Percentiles rank a stretch among this genome's conserved stretches.
Evolutionary conservation across 2,888 invertebrate species (phyloP).

Genomic region (Timema cristinae): DNA sequence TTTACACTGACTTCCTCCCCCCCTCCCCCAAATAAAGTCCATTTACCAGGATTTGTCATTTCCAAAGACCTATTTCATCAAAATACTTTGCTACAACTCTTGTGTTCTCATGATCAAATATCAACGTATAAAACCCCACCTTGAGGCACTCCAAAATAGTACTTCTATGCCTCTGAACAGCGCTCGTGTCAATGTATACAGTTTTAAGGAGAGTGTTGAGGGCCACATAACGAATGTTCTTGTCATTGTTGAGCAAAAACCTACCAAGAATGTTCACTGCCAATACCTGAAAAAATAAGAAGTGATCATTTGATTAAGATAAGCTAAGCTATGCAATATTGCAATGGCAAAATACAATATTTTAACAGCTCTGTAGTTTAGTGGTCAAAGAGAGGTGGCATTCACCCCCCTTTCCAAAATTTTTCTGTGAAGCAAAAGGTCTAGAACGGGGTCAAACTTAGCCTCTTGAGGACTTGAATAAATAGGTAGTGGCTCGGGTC

Average conservation of each 20-base stretch:
- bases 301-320: no score
- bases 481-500: not conserved
- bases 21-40: no score
- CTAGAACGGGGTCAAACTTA: no score
- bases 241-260: constrained; percentile 97
- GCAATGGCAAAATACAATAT: constrained; percentile 8
- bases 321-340: constrained; percentile 3
- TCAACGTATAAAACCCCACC: constrained; percentile 45
- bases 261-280: constrained; percentile 98
- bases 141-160: constrained; percentile 96
- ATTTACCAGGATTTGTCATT: no score
- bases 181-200: constrained; percentile 94
- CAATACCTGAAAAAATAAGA: constrained; percentile 57
- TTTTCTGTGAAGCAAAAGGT: no score
- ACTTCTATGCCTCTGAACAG: constrained; percentile 95
- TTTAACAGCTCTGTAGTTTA: not conserved
- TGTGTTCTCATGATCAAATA: no score
- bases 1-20: no score
- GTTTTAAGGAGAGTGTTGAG: constrained; percentile 94
- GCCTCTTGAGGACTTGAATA: no score
- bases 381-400: not conserved
- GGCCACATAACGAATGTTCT: constrained; percentile 98
- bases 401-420: not conserved
- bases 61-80: no score
- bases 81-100: no score